Conservation (phyloP, 2,888 invertebrate genomes). For the Chromoteleia sp. region DNA sequence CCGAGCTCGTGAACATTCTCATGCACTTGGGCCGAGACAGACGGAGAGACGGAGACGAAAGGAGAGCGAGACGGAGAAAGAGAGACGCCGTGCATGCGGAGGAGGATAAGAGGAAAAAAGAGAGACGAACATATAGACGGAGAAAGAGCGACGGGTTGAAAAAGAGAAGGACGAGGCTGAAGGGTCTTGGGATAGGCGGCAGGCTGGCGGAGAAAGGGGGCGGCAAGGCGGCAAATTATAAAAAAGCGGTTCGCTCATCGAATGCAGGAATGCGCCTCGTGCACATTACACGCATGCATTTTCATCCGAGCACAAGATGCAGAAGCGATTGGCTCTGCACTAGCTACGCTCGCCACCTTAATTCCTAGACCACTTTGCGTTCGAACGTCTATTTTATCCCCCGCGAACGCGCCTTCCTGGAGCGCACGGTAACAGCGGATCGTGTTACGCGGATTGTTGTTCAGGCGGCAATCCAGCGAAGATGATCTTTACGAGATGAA, state of each 20-base stretch:
- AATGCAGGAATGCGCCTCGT: conserved; percentile 70
- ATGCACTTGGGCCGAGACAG: conserved; percentile 63
- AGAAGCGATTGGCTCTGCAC: conserved; percentile 52
- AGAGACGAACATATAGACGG: conserved; percentile 3
- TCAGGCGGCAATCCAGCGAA: neutral
- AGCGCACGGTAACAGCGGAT: conserved; percentile 2
- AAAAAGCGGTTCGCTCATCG: conserved; percentile 71
- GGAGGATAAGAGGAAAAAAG: conserved; percentile 13
- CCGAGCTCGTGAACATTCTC: conserved; percentile 75
- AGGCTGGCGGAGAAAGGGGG: conserved; percentile 38
- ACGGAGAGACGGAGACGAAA: conserved; percentile 25
- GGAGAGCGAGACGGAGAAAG: conserved; percentile 11
- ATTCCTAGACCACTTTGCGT: conserved; percentile 55
- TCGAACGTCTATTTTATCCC: conserved; percentile 67
- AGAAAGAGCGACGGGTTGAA: conserved; percentile 34
- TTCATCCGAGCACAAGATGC: conserved; percentile 64
- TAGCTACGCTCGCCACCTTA: conserved; percentile 36
- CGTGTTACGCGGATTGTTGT: conserved; percentile 16
- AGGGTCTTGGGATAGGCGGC: conserved; percentile 57
- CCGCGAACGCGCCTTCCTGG: conserved; percentile 27
- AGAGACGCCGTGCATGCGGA: neutral
- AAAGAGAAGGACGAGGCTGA: conserved; percentile 44
- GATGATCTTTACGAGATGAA: conserved; percentile 29
- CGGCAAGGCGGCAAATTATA: conserved; percentile 62
- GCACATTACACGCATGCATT: conserved; percentile 69